Evolutionary conservation across 2,888 invertebrate genomes (phyloP), one percentile per base, ranked within the genome.

Genomic region (Saturnia pavonia): DNA sequence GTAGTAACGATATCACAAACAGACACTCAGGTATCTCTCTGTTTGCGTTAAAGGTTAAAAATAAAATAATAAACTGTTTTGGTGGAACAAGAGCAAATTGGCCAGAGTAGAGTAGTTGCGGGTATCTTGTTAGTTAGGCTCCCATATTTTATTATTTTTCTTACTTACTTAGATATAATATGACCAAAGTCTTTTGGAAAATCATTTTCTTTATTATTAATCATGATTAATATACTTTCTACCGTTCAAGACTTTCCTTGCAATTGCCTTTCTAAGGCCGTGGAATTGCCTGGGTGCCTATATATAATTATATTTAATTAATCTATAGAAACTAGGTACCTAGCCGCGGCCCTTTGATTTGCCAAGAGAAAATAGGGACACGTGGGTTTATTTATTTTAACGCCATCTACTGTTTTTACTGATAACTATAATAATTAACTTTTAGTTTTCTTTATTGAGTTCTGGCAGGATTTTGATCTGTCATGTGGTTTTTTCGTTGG

Each of bases 301-400:
- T 65, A 65, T 40, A 65, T 65, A 65, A 65, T 65, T 40, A 40
- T 9, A 40, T 65, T 65, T 40, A 65, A 40, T 65, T 65, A 65
- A 65, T 65, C n/a, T 65, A 40, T n/a, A 40, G 65, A 65, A 65
- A 65, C 65, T 65, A 40, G 19, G 19, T 65, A n/a, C n/a, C n/a
- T n/a, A 19, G 57, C 57, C 12, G 27, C 57, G 27, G 57, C 65
- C 19, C 40, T 65, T 40, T 40, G 65, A 65, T 65, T 65, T 63
- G 63, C 16, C 16, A 19, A 40, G 40, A 65, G 65, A 65, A 63
- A 65, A 65, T 40, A 9, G 40, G 65, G 9, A 60, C 65, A n/a
- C 19, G 63, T 63, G 16, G n/a, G 11, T 34, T 63, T 40, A 9
- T 40, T 65, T 34, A 65, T n/a, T 65, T 65, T 40, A 65, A n/a